Evolutionary conservation across 2,888 invertebrate genomes (phyloP).

Genomic region (Agelastica alni): DNA sequence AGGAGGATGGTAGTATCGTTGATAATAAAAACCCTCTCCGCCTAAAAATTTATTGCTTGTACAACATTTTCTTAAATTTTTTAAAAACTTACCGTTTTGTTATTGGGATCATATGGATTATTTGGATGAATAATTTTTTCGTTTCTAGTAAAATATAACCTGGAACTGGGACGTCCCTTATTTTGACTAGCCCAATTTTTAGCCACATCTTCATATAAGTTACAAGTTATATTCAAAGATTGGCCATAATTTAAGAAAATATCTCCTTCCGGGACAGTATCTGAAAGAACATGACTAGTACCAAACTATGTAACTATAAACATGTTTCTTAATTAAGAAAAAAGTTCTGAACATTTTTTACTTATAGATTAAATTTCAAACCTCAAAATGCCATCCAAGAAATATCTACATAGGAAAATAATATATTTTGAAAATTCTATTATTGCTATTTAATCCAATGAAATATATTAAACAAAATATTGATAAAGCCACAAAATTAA

Average conservation of each 20-base stretch:
- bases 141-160: conserved; percentile 58
- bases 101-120: conserved; percentile 37
- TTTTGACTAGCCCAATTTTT: conserved; percentile 47
- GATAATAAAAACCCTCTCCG: conserved; percentile 60
- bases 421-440: no score
- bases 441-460: no score
- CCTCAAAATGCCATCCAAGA: no score
- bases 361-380: no score
- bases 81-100: conserved; percentile 3
- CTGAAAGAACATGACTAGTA: no score
- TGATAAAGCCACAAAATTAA: no score
- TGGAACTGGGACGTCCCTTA: conserved; percentile 52
- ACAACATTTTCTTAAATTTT: no score
- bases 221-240: conserved; percentile 68
- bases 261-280: conserved; percentile 52
- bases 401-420: no score
- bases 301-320: no score
- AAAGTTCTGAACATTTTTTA: no score
- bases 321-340: no score
- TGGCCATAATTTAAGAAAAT: conserved; percentile 62
- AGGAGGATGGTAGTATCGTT: conserved; percentile 68
- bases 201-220: conserved; percentile 59
- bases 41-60: conserved; percentile 41
- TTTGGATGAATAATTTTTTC: conserved; percentile 49
- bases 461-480: no score